These are phyloP conservation scores for Ariopsis seemanni DNA, from an alignment of 2,113 vertebrate genomes.

Conservation along the genomic window DNA sequence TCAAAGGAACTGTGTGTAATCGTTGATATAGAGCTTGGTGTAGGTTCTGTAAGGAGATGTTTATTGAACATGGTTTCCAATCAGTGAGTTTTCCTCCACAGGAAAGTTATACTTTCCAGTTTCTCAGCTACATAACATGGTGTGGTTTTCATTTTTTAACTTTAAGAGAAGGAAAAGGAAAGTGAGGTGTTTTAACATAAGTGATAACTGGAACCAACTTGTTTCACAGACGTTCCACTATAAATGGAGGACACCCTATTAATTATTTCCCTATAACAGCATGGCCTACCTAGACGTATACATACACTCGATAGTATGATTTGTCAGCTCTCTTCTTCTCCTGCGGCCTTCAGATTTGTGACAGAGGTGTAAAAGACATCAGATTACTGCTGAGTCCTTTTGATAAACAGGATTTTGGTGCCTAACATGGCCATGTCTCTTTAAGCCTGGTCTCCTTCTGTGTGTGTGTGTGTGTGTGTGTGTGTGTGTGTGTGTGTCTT, in stretches of 20 bases:
- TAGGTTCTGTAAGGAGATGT: not conserved
- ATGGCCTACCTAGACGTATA: not conserved
- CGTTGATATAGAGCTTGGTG: not conserved
- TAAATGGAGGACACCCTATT: not conserved
- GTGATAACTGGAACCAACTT: not conserved
- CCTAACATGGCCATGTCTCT: constrained; percentile 24
- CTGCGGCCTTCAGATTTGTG: not conserved
- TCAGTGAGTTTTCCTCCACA: not conserved
- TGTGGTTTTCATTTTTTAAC: not conserved
- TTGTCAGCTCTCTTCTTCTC: not conserved
- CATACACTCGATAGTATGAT: not conserved
- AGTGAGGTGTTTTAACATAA: not conserved
- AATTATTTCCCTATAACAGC: not conserved
- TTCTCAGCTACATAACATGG: not conserved
- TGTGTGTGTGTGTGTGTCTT: constrained; percentile 62
- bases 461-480: constrained; percentile 32
- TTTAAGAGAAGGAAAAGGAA: not conserved
- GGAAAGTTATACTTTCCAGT: not conserved
- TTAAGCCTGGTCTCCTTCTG: constrained; percentile 1
- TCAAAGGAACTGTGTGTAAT: not conserved
- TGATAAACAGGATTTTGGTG: not conserved
- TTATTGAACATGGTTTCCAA: not conserved
- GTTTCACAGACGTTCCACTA: not conserved
- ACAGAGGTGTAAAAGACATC: not conserved
- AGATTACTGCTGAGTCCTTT: not conserved